Evolutionary conservation across 2,113 vertebrate species (phyloP), one percentile per base, ranked within the genome.

Genomic region (Aspidoscelis tigris): DNA sequence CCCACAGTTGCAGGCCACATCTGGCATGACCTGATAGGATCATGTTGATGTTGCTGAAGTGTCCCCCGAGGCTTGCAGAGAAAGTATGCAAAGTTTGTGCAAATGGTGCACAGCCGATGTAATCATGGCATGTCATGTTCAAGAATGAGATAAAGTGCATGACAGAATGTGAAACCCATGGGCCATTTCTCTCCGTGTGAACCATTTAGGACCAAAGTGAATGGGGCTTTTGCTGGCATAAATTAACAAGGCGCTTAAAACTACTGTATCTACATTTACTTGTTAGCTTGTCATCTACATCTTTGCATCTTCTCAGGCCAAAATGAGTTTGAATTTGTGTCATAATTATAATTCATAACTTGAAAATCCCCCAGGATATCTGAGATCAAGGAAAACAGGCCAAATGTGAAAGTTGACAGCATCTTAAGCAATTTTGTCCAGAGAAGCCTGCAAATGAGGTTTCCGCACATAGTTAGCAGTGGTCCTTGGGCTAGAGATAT

Each of bases 391-490:
- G 33, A 33, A 90, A 95, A 85, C 80, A 93, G 92, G 93, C 83
- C 90, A 93, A 92, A 88, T 94, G 92, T 84, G 85, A 91, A 84
- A 84, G 82, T 90, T 91, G 90, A 90, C 80, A 86, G 88, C 70
- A 85, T 94, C 94, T 89, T 2, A 89, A 89, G 78, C 86, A 93
- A 89, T 86, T 95, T 90, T 88, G 92, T 85, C 90, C 92, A 92
- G 83, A 94, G 92, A 83, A 93, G 93, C 88, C 39, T 86, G 89
- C 91, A 86, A 87, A 85, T 93, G 81, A 91, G 82, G 78, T 75
- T 90, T 95, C 94, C 88, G 92, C 91, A 86, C 94, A 92, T 94
- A 50, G 8, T 50, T 6, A 50, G 47, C 47, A 50, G 47, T 50
- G 47, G 47, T 50, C 8, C 8, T 50, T 50, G 47, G 47, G 8